Percentiles rank a stretch among this genome's conserved stretches.
Evolutionary conservation across 2,888 invertebrate species (phyloP).

Genomic region (Hypselothyrea guttata): DNA sequence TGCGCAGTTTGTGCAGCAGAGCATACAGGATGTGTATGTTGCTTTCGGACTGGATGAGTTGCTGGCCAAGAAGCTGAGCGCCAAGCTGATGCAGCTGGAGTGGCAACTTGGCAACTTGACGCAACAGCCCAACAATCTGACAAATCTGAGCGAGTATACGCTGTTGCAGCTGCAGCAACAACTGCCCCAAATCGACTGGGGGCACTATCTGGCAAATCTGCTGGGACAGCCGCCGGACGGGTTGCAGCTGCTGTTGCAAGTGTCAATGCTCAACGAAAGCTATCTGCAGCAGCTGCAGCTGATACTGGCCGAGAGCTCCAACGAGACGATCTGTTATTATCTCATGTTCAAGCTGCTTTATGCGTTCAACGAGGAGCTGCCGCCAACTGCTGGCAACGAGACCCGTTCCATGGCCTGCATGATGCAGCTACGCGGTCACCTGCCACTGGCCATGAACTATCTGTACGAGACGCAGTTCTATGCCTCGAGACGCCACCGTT

Average conservation of each 20-base stretch:
- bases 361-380: slow-evolving; percentile 56
- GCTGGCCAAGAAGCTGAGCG: slow-evolving; percentile 43
- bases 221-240: slow-evolving; percentile 25
- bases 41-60: slow-evolving; percentile 62
- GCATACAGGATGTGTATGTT: slow-evolving; percentile 44
- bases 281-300: slow-evolving; percentile 54
- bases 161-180: slow-evolving; percentile 45
- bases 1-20: slow-evolving; percentile 19
- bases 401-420: slow-evolving; percentile 51
- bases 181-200: slow-evolving; percentile 65
- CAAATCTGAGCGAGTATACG: slow-evolving; percentile 36
- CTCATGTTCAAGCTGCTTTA: slow-evolving; percentile 74
- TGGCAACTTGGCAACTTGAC: slow-evolving; percentile 52
- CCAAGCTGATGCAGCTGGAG: slow-evolving; percentile 55
- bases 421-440: slow-evolving; percentile 61
- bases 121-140: not conserved
- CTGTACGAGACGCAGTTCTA: slow-evolving; percentile 65
- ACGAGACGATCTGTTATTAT: slow-evolving; percentile 73
- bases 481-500: slow-evolving; percentile 34
- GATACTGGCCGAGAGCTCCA: slow-evolving; percentile 49
- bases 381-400: slow-evolving; percentile 13
- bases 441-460: slow-evolving; percentile 71
- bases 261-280: slow-evolving; percentile 36
- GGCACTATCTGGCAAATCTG: slow-evolving; percentile 51
- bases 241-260: slow-evolving; percentile 61